These are phyloP conservation scores for Brachionus sp. DNA, from an alignment of 1,140 invertebrate species.

Conservation along the genomic window DNA sequence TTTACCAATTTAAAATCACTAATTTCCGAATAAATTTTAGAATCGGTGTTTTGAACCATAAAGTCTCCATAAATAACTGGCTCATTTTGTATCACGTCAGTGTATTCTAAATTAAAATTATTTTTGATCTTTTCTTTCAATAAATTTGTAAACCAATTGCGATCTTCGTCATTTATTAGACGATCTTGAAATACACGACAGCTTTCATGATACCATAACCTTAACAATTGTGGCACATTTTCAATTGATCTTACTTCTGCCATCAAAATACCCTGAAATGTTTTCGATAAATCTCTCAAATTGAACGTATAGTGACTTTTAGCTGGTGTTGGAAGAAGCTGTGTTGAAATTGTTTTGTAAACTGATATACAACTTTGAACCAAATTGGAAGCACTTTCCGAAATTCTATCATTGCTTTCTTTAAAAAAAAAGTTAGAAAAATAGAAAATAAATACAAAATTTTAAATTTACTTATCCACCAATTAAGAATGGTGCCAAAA, in stretches of 20 bases:
- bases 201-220: constrained; percentile 60
- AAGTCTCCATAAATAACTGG: constrained; percentile 61
- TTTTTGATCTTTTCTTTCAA: constrained; percentile 54
- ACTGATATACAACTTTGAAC: constrained; percentile 65
- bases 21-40: constrained; percentile 55
- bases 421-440: constrained; percentile 48
- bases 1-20: constrained; percentile 56
- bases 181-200: constrained; percentile 60
- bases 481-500: constrained; percentile 68
- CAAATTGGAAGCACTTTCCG: constrained; percentile 59
- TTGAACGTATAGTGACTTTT: constrained; percentile 61
- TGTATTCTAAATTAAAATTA: constrained; percentile 54
- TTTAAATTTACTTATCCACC: constrained; percentile 64
- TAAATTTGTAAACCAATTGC: constrained; percentile 56
- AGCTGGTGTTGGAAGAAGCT: constrained; percentile 59
- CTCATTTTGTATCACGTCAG: constrained; percentile 55
- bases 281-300: constrained; percentile 59
- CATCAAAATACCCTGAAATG: constrained; percentile 62
- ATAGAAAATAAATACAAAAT: neutral
- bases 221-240: constrained; percentile 51
- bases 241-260: constrained; percentile 66
- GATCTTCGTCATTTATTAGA: constrained; percentile 60
- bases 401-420: constrained; percentile 49
- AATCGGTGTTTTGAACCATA: constrained; percentile 51
- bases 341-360: constrained; percentile 64